These are phyloP conservation scores for Leptinotarsa peninsularis DNA, from an alignment of 2,888 invertebrate species.

Conservation along the genomic window DNA sequence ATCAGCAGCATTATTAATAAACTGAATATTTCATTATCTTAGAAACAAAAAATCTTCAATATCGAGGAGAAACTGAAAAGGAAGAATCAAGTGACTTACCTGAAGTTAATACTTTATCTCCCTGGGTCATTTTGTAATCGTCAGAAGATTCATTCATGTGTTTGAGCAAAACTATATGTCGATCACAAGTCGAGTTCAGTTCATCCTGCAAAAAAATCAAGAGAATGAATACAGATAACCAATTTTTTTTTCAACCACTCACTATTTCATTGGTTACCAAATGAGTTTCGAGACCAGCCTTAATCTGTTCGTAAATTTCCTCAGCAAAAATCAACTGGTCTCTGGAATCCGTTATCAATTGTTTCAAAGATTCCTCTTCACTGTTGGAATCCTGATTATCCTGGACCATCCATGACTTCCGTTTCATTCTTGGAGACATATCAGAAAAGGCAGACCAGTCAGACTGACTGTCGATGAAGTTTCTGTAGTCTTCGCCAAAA, in stretches of 20 bases:
- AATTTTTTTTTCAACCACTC: constrained; percentile 50
- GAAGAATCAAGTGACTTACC: constrained; percentile 57
- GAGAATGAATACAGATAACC: background rate
- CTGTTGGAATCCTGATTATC: constrained; percentile 60
- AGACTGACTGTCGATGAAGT: constrained; percentile 89
- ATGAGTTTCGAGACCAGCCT: constrained; percentile 58
- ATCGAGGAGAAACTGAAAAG: background rate
- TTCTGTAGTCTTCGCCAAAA: constrained; percentile 91
- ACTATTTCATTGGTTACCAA: constrained; percentile 62
- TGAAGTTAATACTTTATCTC: constrained; percentile 61
- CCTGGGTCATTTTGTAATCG: constrained; percentile 59
- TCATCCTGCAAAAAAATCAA: constrained; percentile 75
- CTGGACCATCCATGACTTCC: constrained; percentile 49
- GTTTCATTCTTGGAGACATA: constrained; percentile 66
- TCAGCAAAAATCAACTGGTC: constrained; percentile 60
- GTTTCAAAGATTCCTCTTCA: constrained; percentile 62
- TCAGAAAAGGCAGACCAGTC: constrained; percentile 81
- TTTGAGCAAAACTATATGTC: constrained; percentile 84
- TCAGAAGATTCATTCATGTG: constrained; percentile 62
- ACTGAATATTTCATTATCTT: no score
- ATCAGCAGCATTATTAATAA: no score
- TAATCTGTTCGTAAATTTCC: constrained; percentile 61
- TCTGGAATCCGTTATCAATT: constrained; percentile 61
- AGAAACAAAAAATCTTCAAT: no score
- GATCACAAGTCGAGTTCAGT: constrained; percentile 85